Percentiles rank a stretch among this genome's conserved stretches.
These are phyloP conservation scores for Pempheris klunzingeri DNA, from an alignment of 2,797 vertebrate species.

Conservation along the genomic window DNA sequence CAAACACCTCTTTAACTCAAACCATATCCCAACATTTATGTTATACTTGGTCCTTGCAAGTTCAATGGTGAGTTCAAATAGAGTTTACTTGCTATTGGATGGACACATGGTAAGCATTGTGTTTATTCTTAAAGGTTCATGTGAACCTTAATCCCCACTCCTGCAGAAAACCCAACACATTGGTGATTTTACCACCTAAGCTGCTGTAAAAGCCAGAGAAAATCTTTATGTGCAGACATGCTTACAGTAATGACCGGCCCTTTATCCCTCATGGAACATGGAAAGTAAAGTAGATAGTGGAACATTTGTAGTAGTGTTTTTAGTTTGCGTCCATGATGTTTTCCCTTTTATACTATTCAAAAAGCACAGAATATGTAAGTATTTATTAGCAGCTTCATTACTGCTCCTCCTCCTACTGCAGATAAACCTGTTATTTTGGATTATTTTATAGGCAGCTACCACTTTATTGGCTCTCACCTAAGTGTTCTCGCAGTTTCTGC, in stretches of 20 bases:
- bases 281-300: background rate
- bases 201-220: slow-evolving; percentile 36
- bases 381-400: slow-evolving; percentile 38
- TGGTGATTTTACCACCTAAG: slow-evolving; percentile 35
- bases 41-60: slow-evolving; percentile 14
- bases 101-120: slow-evolving; percentile 33
- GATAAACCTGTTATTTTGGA: background rate
- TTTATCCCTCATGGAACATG: background rate
- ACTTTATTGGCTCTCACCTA: background rate
- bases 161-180: slow-evolving; percentile 31
- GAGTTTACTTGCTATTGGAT: slow-evolving; percentile 13
- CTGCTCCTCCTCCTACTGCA: no score
- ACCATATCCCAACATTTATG: background rate
- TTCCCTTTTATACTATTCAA: background rate
- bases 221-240: slow-evolving; percentile 18
- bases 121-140: slow-evolving; percentile 49
- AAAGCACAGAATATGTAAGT: slow-evolving; percentile 4
- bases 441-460: background rate
- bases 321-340: background rate
- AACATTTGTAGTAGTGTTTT: background rate
- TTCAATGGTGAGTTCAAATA: background rate
- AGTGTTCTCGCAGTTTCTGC: background rate
- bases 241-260: background rate
- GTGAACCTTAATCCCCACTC: slow-evolving; percentile 40
- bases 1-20: background rate